These are phyloP conservation scores for Delphinus delphis DNA, from an alignment of 2,113 vertebrate genomes.

Conservation along the genomic window DNA sequence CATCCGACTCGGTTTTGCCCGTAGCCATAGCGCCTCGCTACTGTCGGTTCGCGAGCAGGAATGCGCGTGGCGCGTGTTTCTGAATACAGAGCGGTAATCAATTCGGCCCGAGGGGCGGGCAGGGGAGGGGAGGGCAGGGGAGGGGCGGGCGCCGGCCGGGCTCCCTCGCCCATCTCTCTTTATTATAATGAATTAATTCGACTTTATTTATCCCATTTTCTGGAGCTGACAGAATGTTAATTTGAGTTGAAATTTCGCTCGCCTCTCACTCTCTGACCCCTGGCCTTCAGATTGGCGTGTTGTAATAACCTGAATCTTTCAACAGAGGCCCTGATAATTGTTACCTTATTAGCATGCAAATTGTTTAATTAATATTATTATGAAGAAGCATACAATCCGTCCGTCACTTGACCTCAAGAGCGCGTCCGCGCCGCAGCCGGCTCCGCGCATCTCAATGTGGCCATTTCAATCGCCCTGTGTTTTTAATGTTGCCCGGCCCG, in stretches of 20 bases:
- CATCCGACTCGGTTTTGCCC: conserved; percentile 91
- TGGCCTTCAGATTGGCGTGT: conserved; percentile 99
- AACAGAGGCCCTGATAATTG: conserved; percentile 99
- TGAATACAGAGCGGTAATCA: conserved; percentile 98
- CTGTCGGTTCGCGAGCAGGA: conserved; percentile 91
- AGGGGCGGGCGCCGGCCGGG: conserved; percentile 80
- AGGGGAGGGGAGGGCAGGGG: conserved; percentile 69
- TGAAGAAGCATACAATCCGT: conserved; percentile 99
- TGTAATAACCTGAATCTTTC: conserved; percentile 99
- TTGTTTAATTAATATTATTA: conserved; percentile 99
- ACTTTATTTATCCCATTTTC: conserved; percentile 99
- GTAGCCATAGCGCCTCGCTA: conserved; percentile 91
- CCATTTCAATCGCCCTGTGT: conserved; percentile 93
- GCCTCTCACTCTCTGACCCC: conserved; percentile 98
- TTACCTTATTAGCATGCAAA: conserved; percentile 99
- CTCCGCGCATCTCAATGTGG: conserved; percentile 91
- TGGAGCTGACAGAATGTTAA: conserved; percentile 99
- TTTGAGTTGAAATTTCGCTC: conserved; percentile 99
- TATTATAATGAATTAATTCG: conserved; percentile 98
- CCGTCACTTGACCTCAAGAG: conserved; percentile 99
- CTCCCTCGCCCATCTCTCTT: conserved; percentile 85
- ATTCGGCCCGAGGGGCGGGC: conserved; percentile 89
- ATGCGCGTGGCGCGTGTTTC: conserved; percentile 91
- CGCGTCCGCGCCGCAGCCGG: conserved; percentile 93
- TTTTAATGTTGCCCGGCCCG: conserved; percentile 88